Evolutionary conservation across 53 echinoderm and acorn worm genomes (phyloP), one percentile per base, ranked within the genome.

Genomic region (Apostichopus leukothele): DNA sequence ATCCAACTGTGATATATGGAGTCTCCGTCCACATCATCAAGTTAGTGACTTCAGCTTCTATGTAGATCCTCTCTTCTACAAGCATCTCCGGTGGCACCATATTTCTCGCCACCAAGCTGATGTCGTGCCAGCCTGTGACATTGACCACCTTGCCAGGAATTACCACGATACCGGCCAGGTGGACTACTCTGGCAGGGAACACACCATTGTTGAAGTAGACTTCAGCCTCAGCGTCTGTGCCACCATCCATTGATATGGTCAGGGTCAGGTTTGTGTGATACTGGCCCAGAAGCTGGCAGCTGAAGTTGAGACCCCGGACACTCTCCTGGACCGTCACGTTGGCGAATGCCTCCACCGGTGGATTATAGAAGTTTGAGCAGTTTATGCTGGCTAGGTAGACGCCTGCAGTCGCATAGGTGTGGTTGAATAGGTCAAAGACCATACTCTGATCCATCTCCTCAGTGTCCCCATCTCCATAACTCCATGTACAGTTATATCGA

Each of bases 401-500:
- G 13, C 88, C 91, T 11, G 89, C 86, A 14, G 57, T 78, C 7
- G 74, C 52, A 19, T 91, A 95, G 20, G 90, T 90, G 80, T 95
- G 95, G 75, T 84, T 95, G 23, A 93, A 85, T 14, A 91, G 91
- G 53, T 75, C 54, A 79, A 91, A 88, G 7, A 91, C 90, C 73
- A 83, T 83, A n/a, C 84, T 73, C 27, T 90, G 89, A 88, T 95
- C 95, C 13, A 90, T 88, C 51, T 90, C 53, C 14, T 83, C 51
- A 50, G 76, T 85, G 18, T 67, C 53, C 13, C 91, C 90, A 74
- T 95, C 95, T 1, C 95, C 95, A 90, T 93, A 95, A 74, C 88
- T 76, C 91, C 92, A 92, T 1, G 95, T 95, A 73, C 95, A 95
- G 83, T 95, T 95, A 81, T 93, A 95, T 18, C 91, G 83, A 66